These are phyloP conservation scores for Aurelia sp. DNA, from an alignment of 30 jellyfish, hydroid and myxozoan genomes.

Conservation along the genomic window DNA sequence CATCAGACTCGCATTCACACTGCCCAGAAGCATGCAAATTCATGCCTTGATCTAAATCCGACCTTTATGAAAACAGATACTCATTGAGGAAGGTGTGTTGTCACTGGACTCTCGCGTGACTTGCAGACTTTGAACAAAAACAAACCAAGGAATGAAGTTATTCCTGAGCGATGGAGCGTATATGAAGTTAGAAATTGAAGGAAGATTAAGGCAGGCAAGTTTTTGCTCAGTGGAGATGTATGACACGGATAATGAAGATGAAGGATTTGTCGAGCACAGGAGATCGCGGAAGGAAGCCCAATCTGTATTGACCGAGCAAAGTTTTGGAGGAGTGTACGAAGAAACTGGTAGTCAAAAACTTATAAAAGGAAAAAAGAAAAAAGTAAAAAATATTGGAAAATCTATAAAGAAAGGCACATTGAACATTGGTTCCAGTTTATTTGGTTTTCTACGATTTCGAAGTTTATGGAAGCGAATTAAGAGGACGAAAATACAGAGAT, in stretches of 20 bases:
- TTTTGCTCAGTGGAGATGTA: conserved; percentile 36
- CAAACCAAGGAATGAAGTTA: background rate
- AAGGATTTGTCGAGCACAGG: conserved; percentile 1
- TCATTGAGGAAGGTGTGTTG: background rate
- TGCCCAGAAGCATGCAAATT: background rate
- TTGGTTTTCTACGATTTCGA: conserved; percentile 44
- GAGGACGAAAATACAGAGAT: background rate
- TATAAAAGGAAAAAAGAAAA: background rate
- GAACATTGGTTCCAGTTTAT: conserved; percentile 9
- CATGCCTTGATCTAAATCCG: background rate
- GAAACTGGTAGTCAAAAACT: background rate
- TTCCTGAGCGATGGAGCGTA: conserved; percentile 11
- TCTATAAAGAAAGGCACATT: conserved; percentile 8
- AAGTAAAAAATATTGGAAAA: background rate
- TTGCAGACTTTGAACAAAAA: background rate
- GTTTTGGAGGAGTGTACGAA: background rate
- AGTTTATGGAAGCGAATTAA: conserved; percentile 12
- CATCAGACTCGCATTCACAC: background rate
- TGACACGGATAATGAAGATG: conserved; percentile 14
- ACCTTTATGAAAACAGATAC: conserved; percentile 14
- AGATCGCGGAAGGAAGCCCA: conserved; percentile 46
- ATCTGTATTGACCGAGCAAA: conserved; percentile 23
- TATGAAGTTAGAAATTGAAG: conserved; percentile 42
- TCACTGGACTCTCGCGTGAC: conserved; percentile 17
- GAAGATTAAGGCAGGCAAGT: conserved; percentile 56